These are phyloP conservation scores for Drosophila anomalata DNA, from an alignment of 2,888 invertebrate genomes.

Conservation along the genomic window DNA sequence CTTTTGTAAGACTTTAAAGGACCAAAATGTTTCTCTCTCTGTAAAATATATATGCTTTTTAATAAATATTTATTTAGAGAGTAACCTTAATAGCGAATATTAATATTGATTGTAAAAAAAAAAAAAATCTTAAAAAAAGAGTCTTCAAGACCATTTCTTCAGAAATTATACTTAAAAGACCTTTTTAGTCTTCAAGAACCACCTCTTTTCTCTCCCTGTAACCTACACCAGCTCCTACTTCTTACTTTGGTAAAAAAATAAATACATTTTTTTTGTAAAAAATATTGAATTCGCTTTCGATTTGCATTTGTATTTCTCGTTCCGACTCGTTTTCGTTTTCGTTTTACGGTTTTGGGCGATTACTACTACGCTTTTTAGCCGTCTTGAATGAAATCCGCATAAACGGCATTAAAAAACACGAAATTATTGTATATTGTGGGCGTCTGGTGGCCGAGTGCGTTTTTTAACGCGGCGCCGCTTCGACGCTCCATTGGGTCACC, in stretches of 20 bases:
- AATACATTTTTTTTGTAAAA: constrained; percentile 9
- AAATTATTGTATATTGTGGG: constrained; percentile 53
- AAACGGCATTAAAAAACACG: constrained; percentile 48
- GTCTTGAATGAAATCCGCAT: constrained; percentile 61
- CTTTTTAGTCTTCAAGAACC: too few species aligned
- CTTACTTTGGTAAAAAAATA: constrained; percentile 12
- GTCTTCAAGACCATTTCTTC: too few species aligned
- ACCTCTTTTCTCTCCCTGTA: neutral
- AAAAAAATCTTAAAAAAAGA: too few species aligned
- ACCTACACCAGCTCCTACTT: constrained; percentile 22
- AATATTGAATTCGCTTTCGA: constrained; percentile 70
- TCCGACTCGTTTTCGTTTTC: constrained; percentile 48
- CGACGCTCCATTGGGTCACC: constrained; percentile 58
- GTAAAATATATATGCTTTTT: too few species aligned
- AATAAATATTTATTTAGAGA: too few species aligned
- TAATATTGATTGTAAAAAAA: too few species aligned
- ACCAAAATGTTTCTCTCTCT: too few species aligned
- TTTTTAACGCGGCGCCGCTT: constrained; percentile 61
- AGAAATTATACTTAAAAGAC: too few species aligned
- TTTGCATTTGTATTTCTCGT: constrained; percentile 64
- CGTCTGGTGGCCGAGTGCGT: constrained; percentile 61
- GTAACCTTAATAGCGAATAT: too few species aligned
- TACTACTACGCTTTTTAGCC: constrained; percentile 27
- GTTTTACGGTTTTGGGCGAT: constrained; percentile 41
- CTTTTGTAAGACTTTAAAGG: too few species aligned